Evolutionary conservation across 1,140 invertebrate genomes (phyloP).

Genomic region (Trinorchestia longiramus): DNA sequence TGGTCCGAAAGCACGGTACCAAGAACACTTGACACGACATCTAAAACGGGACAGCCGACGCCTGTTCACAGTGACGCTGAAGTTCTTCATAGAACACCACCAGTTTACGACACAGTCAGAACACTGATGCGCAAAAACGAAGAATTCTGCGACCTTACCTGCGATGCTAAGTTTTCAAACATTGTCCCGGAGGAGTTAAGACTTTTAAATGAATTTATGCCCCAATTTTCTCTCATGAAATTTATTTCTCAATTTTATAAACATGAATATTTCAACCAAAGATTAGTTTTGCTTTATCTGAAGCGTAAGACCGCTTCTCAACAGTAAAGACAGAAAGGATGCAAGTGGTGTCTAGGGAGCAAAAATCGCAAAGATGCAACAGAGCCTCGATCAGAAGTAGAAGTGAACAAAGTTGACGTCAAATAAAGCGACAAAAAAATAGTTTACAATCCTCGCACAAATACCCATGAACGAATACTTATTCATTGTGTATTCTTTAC

Average conservation of each 20-base stretch:
- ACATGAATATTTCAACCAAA: neutral
- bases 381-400: too few species aligned
- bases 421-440: too few species aligned
- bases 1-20: constrained; percentile 12
- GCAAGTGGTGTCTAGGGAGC: too few species aligned
- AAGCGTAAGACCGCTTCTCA: too few species aligned
- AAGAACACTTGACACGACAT: constrained; percentile 14
- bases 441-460: too few species aligned
- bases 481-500: too few species aligned
- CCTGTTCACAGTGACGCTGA: neutral
- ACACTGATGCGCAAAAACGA: neutral
- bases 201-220: neutral
- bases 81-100: neutral
- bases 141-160: neutral
- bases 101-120: neutral
- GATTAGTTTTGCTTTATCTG: neutral
- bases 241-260: neutral
- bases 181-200: neutral
- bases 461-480: too few species aligned
- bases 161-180: neutral
- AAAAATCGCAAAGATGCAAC: too few species aligned
- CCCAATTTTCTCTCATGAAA: neutral
- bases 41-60: constrained; percentile 3
- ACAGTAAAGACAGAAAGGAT: too few species aligned
- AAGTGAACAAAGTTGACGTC: too few species aligned